These are phyloP conservation scores for Lagocephalus sceleratus DNA, from an alignment of 2,797 vertebrate genomes.

Conservation along the genomic window DNA sequence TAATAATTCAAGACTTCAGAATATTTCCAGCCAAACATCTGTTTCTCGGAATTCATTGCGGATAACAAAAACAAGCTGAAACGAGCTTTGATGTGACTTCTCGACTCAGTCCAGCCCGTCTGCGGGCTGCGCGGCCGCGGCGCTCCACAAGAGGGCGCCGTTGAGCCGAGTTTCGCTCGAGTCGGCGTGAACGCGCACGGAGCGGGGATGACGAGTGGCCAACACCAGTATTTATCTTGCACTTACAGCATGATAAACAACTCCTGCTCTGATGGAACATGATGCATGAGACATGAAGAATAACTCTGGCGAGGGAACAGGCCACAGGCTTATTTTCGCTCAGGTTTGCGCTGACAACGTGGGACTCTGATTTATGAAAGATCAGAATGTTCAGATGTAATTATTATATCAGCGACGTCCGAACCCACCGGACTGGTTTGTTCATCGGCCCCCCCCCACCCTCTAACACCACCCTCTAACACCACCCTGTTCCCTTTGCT, in stretches of 20 bases:
- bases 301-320: too few species aligned
- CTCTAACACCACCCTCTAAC: too few species aligned
- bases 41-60: slow-evolving; percentile 17
- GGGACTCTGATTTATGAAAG: too few species aligned
- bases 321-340: too few species aligned
- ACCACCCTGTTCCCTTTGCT: too few species aligned
- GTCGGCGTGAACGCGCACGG: not conserved
- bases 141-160: slow-evolving; percentile 57
- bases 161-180: slow-evolving; percentile 25
- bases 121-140: slow-evolving; percentile 9
- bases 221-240: slow-evolving; percentile 15
- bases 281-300: slow-evolving; percentile 3
- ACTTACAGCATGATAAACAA: slow-evolving; percentile 4
- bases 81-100: slow-evolving; percentile 27
- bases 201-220: not conserved
- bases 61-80: slow-evolving; percentile 21
- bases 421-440: too few species aligned
- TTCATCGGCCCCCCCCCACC: too few species aligned
- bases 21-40: slow-evolving; percentile 17
- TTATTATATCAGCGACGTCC: too few species aligned
- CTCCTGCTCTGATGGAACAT: not conserved
- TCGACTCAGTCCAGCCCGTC: slow-evolving; percentile 14
- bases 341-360: too few species aligned
- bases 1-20: slow-evolving; percentile 2
- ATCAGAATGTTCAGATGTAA: not conserved